Evolutionary conservation across 2,113 vertebrate species (phyloP).

Genomic region (Podocnemis expansa): DNA sequence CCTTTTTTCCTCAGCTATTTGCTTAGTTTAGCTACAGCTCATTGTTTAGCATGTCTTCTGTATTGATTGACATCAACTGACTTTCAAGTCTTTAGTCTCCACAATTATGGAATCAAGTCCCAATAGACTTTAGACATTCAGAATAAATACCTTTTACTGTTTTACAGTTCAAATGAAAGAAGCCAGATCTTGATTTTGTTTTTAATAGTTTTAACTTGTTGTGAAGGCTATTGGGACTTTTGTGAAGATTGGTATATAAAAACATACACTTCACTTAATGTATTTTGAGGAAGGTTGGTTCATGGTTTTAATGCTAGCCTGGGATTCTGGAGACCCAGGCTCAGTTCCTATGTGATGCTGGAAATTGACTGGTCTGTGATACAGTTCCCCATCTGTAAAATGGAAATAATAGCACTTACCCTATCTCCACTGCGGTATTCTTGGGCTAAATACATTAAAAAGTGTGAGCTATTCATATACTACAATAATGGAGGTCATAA

Average conservation of each 20-base stretch:
- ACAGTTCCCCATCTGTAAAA: neutral
- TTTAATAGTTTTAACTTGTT: neutral
- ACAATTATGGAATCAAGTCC: neutral
- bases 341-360: neutral
- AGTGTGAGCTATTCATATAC: neutral
- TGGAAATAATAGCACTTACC: neutral
- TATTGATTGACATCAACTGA: neutral
- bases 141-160: neutral
- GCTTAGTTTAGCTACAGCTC: neutral
- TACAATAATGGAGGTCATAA: neutral
- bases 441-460: neutral
- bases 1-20: neutral
- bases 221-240: neutral
- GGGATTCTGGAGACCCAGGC: neutral
- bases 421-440: neutral
- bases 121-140: slow-evolving; percentile 7
- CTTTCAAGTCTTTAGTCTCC: neutral
- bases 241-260: neutral
- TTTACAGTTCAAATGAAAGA: neutral
- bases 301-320: neutral
- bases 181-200: neutral
- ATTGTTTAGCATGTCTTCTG: neutral
- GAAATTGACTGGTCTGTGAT: neutral
- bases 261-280: neutral
- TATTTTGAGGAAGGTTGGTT: neutral